phyloP scores from a whole-genome alignment of 2,113 vertebrate genomes.

The Megalops atlanticus region DNA sequence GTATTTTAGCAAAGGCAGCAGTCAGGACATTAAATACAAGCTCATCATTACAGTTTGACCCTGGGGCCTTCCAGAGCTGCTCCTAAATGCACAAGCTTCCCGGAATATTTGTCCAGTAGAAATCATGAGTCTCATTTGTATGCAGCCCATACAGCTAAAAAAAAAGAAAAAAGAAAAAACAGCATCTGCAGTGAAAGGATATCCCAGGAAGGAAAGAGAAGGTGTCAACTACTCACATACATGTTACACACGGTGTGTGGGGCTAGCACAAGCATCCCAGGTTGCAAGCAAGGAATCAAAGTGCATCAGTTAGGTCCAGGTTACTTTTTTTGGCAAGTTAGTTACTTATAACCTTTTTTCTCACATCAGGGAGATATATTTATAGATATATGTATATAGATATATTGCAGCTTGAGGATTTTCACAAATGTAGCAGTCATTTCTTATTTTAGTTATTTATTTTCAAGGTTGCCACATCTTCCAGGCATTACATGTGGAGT shows the following conservation, averaged over 20 bases:
- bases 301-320: neutral
- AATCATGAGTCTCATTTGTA: slow-evolving; percentile 27
- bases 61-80: neutral
- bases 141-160: slow-evolving; percentile 24
- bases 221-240: slow-evolving; percentile 34
- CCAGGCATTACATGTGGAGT: slow-evolving; percentile 18
- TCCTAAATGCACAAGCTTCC: slow-evolving; percentile 26
- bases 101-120: slow-evolving; percentile 21
- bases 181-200: slow-evolving; percentile 15
- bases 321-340: neutral
- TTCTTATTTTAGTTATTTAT: slow-evolving; percentile 40
- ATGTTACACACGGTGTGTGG: neutral
- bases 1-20: neutral
- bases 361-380: neutral
- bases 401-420: slow-evolving; percentile 14
- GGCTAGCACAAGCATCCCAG: neutral
- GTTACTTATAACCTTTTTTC: slow-evolving; percentile 25
- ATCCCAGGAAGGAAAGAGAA: slow-evolving; percentile 26
- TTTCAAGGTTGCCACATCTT: neutral
- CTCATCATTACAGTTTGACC: slow-evolving; percentile 22
- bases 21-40: slow-evolving; percentile 17
- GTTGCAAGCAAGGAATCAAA: neutral
- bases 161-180: no score
- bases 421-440: neutral
- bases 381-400: no score